Conservation (phyloP, 1,140 invertebrate species). For the Drosophila kanapiae region DNA sequence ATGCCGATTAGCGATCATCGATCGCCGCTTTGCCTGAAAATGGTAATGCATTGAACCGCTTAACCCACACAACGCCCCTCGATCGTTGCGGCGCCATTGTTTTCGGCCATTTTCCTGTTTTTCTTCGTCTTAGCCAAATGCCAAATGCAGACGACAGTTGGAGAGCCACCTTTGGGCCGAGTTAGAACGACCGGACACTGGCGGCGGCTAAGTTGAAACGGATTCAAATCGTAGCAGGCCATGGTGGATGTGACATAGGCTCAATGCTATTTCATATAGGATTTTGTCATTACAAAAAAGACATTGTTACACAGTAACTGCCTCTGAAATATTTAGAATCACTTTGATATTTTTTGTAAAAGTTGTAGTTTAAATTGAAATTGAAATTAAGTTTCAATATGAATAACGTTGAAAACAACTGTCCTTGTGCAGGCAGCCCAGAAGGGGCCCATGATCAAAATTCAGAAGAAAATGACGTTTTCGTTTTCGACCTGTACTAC, state of each 20-base stretch:
- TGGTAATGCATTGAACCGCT: constrained; percentile 50
- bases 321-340: too few relatives aligned
- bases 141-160: constrained; percentile 66
- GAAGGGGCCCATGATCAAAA: too few relatives aligned
- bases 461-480: too few relatives aligned
- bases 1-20: constrained; percentile 32
- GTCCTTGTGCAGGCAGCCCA: too few relatives aligned
- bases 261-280: constrained; percentile 6
- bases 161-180: constrained; percentile 52
- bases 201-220: constrained; percentile 69
- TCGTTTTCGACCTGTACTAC: too few relatives aligned
- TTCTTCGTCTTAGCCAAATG: constrained; percentile 57
- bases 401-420: too few relatives aligned
- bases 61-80: constrained; percentile 45
- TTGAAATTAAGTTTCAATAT: too few relatives aligned
- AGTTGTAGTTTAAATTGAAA: too few relatives aligned
- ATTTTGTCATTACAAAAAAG: constrained; percentile 5
- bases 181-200: constrained; percentile 44
- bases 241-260: constrained; percentile 33
- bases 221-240: constrained; percentile 14
- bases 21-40: constrained; percentile 30
- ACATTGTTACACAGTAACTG: neutral
- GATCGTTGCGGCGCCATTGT: constrained; percentile 31
- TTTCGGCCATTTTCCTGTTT: constrained; percentile 35
- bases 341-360: too few relatives aligned